These are phyloP conservation scores for Melospiza melodia DNA, from an alignment of 2,113 vertebrate species.

Conservation along the genomic window DNA sequence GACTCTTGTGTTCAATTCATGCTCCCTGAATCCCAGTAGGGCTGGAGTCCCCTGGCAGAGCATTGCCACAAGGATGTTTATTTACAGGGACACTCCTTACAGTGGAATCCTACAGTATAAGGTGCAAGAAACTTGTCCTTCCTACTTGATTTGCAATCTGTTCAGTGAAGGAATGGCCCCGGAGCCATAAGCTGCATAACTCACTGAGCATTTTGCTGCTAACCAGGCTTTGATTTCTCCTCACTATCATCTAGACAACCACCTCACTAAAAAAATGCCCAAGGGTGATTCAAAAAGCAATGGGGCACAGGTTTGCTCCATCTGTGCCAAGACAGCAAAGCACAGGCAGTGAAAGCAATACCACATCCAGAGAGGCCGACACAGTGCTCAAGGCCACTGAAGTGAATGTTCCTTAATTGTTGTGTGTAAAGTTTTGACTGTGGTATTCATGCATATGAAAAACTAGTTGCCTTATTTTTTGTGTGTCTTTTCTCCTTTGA, in stretches of 20 bases:
- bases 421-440: not conserved
- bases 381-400: not conserved
- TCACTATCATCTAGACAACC: not conserved
- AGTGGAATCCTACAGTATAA: not conserved
- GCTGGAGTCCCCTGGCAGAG: not conserved
- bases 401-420: not conserved
- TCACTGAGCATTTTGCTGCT: not conserved
- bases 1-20: not conserved
- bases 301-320: not conserved
- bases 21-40: not conserved
- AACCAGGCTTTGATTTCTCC: not conserved
- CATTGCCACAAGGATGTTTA: not conserved
- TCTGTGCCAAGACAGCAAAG: not conserved
- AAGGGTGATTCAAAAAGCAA: not conserved
- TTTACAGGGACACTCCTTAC: not conserved
- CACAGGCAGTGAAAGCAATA: not conserved
- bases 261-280: not conserved
- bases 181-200: not conserved
- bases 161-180: not conserved
- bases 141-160: not conserved
- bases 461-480: not conserved
- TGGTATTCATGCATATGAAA: not conserved
- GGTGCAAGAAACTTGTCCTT: not conserved
- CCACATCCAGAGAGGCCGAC: not conserved
- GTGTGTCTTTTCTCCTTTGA: not conserved